Percentiles rank a stretch among this genome's conserved stretches.
phyloP scores from a whole-genome alignment of 2,888 invertebrate species.

The Acrobasis consociella region DNA sequence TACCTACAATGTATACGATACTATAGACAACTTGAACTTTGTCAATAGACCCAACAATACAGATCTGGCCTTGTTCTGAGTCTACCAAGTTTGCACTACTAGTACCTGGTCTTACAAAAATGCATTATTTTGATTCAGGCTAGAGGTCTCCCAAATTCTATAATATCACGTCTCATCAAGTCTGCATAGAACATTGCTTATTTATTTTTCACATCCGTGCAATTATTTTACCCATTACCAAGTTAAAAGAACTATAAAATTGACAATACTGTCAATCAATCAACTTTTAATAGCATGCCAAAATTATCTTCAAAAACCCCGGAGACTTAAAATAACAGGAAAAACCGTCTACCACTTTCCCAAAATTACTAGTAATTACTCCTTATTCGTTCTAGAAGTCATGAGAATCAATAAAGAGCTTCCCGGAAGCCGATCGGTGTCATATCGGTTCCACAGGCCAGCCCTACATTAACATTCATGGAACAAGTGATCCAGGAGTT shows the following conservation, averaged over 20 bases:
- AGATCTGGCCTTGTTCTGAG: too few species aligned
- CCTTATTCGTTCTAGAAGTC: slow-evolving; percentile 24
- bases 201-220: too few species aligned
- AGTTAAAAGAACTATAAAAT: neutral
- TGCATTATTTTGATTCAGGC: too few species aligned
- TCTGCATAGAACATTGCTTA: too few species aligned
- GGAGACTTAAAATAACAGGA: neutral
- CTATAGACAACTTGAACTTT: too few species aligned
- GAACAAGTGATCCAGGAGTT: slow-evolving; percentile 73
- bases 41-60: too few species aligned
- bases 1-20: too few species aligned
- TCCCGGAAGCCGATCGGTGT: slow-evolving; percentile 76
- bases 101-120: too few species aligned
- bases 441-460: slow-evolving; percentile 56
- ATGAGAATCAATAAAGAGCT: slow-evolving; percentile 60
- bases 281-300: neutral
- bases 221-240: too few species aligned
- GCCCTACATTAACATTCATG: slow-evolving; percentile 78
- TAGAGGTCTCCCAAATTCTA: too few species aligned
- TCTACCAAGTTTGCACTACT: too few species aligned
- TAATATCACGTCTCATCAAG: too few species aligned
- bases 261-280: neutral
- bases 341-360: neutral
- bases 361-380: slow-evolving; percentile 9
- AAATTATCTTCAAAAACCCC: neutral